Base-by-base conservation (phyloP, 2,113 vertebrate species). In the Cairina moschata region DNA sequence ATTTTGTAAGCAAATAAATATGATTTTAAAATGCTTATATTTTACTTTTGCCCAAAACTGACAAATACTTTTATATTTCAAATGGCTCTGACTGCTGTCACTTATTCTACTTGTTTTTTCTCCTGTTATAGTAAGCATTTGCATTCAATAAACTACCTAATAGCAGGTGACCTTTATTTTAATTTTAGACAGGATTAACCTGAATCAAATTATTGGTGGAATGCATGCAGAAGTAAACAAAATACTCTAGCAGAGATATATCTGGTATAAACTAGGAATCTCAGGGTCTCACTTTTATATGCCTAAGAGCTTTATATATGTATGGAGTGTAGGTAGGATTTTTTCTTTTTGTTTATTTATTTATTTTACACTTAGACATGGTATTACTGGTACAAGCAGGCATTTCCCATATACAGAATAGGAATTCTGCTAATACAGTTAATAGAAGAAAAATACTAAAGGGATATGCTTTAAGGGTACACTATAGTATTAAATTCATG, bases 301-400 rank as follows among this genome's bases (percentile, higher is more conserved):
- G 52, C 79, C 56, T 72, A 44, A 63, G 38, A 86, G 36, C 48
- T 63, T 83, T 79, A 71, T 90, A 15, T 94, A 81, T 96, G 96
- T 95, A 93, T 94, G 91, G 79, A 93, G 90, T 95, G 82, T n/a
- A 88, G 87, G 71, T 89, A 94, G 86, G 91, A 86, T 76, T 95
- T 78, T 83, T 93, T 94, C 82, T 74, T 89, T 82, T 63, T 38
- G 17, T 22, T 44, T 75, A 26, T 25, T 42, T 42, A 58, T 59
- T 31, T 54, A 74, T 88, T 92, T 94, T 88, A 73, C 71, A 69
- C 52, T 92, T 95, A 76, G 86, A 58, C 78, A 87, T 91, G 66
- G 74, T 92, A 82, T 97, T 93, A 87, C 74, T 84, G 80, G n/a
- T 93, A 93, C 46, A 22, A 95, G 63, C 84, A 96, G 90, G 71